Percentiles rank a stretch among this genome's conserved stretches.
These are phyloP conservation scores for Griposia aprilina DNA, from an alignment of 2,888 invertebrate species.

Conservation along the genomic window DNA sequence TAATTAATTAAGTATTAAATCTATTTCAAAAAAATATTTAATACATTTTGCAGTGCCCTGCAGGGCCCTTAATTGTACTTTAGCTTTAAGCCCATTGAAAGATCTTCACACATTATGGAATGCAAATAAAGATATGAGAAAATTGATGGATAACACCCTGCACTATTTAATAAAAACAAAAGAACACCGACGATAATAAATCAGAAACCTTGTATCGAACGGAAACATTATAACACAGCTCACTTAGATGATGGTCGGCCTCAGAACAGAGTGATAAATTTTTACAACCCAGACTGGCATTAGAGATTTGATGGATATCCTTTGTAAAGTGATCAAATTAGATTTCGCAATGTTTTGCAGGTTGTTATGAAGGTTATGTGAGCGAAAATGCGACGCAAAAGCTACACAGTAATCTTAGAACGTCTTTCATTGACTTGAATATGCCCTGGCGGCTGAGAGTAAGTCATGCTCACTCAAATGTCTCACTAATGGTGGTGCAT, in stretches of 20 bases:
- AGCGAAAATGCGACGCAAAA: constrained; percentile 13
- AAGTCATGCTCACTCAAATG: too few species aligned
- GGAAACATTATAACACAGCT: constrained; percentile 28
- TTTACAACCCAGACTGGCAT: constrained; percentile 39
- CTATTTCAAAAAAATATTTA: too few species aligned
- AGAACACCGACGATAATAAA: not conserved
- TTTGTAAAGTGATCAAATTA: constrained; percentile 27
- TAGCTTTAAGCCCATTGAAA: too few species aligned
- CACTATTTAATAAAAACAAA: constrained; percentile 10
- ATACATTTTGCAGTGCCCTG: too few species aligned
- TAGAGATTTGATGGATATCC: constrained; percentile 40
- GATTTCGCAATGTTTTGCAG: constrained; percentile 27
- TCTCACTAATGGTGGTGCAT: too few species aligned
- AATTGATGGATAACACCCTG: too few species aligned
- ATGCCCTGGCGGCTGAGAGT: too few species aligned
- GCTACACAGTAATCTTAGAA: not conserved
- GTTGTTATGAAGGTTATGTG: constrained; percentile 13
- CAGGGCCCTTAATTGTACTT: too few species aligned
- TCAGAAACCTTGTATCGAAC: constrained; percentile 36
- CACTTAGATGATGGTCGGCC: constrained; percentile 9
- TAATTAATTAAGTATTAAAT: too few species aligned
- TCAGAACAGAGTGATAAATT: constrained; percentile 32
- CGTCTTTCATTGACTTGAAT: too few species aligned
- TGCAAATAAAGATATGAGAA: too few species aligned
- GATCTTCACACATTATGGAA: too few species aligned